Base-by-base conservation (phyloP, 2,888 invertebrate genomes). In the Nomada goodeniana region DNA sequence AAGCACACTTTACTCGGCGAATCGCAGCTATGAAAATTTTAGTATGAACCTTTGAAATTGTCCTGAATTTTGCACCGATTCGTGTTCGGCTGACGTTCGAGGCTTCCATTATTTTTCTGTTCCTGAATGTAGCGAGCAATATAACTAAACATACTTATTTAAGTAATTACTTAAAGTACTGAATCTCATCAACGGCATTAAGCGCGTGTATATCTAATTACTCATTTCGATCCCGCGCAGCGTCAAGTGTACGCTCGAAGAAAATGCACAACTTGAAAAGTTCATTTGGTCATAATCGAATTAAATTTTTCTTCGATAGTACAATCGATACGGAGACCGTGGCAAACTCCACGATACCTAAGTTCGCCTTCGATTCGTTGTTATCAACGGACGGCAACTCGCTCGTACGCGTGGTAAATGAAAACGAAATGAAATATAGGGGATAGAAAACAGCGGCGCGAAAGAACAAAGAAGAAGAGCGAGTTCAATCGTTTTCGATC, bases 71-170 rank as follows among this genome's bases (percentile, higher is more conserved):
- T 36, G 18, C 36, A 23, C 57, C 9, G 29, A 57, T 29, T 18
- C 63, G 81, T 29, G 20, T 20, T 20, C 65, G 72, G 68, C 71
- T 71, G 82, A 74, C 50, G n/a, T 53, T 52, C 78, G 72, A 65
- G 79, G 68, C 11, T 15, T 2, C n/a, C 13, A 65, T 72, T 74
- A 79, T 83, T 80, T 80, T 52, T 47, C 77, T 79, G 87, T 89
- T 91, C 82, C 89, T 90, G 90, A 91, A 91, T 88, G 90, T 90
- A 88, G 80, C 89, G 88, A 91, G 86, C 89, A 90, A 91, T 88
- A 85, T 76, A 80, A 67, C 70, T 86, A 73, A 85, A 83, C 84
- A 87, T 84, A 84, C 85, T 89, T 89, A 86, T 73, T 36, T 36
- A 36, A 36, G 36, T 36, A 47, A 47, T 47, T 47, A 26, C 57